These are phyloP conservation scores for Sebastes iracundus DNA, from an alignment of 2,797 vertebrate species.

Conservation along the genomic window DNA sequence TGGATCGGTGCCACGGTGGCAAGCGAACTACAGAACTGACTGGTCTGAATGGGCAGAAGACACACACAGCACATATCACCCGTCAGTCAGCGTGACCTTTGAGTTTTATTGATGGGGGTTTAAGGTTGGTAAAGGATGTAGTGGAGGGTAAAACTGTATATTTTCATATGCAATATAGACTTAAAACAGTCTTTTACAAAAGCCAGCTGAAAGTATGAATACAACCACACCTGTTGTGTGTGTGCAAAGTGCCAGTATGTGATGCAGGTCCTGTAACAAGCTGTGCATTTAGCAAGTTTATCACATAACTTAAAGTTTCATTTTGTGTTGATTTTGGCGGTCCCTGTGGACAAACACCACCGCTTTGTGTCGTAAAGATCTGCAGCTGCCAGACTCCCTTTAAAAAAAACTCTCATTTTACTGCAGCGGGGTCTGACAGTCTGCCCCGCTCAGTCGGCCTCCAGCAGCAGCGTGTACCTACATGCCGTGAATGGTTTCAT, in stretches of 20 bases:
- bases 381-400: not conserved
- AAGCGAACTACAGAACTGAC: slow-evolving; percentile 35
- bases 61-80: slow-evolving; percentile 34
- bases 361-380: not conserved
- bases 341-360: not conserved
- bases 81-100: slow-evolving; percentile 41
- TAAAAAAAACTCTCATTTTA: not conserved
- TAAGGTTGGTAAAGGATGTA: not conserved
- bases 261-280: not conserved
- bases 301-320: not conserved
- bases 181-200: not conserved
- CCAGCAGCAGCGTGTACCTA: too few species aligned
- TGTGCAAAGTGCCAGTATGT: not conserved
- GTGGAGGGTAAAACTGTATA: not conserved
- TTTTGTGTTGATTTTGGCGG: not conserved
- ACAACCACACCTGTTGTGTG: not conserved
- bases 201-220: not conserved
- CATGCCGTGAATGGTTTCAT: not conserved
- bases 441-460: not conserved
- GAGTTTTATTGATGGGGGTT: not conserved
- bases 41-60: slow-evolving; percentile 41
- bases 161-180: not conserved
- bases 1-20: slow-evolving; percentile 48
- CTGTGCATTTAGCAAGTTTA: not conserved
- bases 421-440: not conserved